Evolutionary conservation across 2,888 invertebrate genomes (phyloP), one percentile per base, ranked within the genome.

Genomic region (Drosophila histrio): DNA sequence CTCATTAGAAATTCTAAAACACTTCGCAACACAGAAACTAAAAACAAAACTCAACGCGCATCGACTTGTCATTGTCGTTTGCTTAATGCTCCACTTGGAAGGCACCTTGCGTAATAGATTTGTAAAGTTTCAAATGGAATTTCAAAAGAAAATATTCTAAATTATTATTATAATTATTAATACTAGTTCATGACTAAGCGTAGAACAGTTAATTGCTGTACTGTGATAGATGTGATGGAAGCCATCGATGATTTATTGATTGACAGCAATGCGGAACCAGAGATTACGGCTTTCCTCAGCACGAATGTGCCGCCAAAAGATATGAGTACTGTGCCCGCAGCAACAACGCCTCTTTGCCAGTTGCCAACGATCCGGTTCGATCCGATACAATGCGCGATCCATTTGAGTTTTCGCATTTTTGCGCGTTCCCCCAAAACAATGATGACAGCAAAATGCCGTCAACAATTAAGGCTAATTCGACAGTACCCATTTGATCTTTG

Each of bases 391-490:
- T 22, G 7, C 5, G 17, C 46, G 34, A 17, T 34, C 47, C 46
- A 32, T 26, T 21, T 32, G 28, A 24, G 44, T 38, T 67, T 53
- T 38, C 11, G 41, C 38, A 11, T 11, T 38, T 72, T 67, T 34
- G 24, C 19, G 5, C n/a, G 2, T 11, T 13, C 24, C 28, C 39
- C 30, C 26, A 60, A 38, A 70, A 63, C n/a, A 67, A 64, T 69
- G 75, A 78, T 75, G 75, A 75, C 79, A 75, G 75, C 69, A 46
- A 72, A 63, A 60, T 66, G 52, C 68, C 77, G 62, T 57, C 71
- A 67, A 68, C 64, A 87, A 87, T 84, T 87, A 87, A 84, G 87
- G 71, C 81, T 77, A 87, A 88, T 77, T 87, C 79, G 79, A 75
- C 69, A 70, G 65, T 68, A 60, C 50, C 52, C 56, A 65, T 79